phyloP scores from a whole-genome alignment of 2,888 invertebrate species.

The Harpalus rubripes region DNA sequence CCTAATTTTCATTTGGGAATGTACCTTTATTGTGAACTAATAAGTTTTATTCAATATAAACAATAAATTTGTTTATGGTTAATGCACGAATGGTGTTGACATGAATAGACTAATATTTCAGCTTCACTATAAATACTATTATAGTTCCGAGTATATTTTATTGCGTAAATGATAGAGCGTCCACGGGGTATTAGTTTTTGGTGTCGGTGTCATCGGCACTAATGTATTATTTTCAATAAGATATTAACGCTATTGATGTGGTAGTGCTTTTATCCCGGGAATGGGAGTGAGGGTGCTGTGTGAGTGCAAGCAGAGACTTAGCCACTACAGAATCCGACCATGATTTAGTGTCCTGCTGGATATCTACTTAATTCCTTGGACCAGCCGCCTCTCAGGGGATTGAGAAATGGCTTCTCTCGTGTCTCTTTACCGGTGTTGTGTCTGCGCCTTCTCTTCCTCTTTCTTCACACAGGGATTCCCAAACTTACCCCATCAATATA shows the following conservation, averaged over 20 bases:
- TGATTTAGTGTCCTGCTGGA: constrained; percentile 73
- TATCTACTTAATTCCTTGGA: constrained; percentile 73
- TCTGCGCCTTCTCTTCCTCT: constrained; percentile 51
- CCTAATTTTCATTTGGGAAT: too few species aligned
- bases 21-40: too few species aligned
- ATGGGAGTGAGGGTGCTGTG: constrained; percentile 25
- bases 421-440: constrained; percentile 63
- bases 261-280: constrained; percentile 63
- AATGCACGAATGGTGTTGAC: too few species aligned
- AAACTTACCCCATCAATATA: constrained; percentile 2
- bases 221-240: constrained; percentile 67
- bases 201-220: constrained; percentile 31
- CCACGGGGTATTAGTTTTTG: constrained; percentile 7
- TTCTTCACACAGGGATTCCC: constrained; percentile 29
- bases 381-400: constrained; percentile 71
- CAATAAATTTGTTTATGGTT: too few species aligned
- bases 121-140: too few species aligned
- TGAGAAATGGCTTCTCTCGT: constrained; percentile 67
- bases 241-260: constrained; percentile 63
- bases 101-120: too few species aligned
- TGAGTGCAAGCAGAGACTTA: constrained; percentile 62
- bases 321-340: constrained; percentile 68
- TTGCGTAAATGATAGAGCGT: background rate
- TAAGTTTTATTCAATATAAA: too few species aligned
- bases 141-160: background rate